These are phyloP conservation scores for Pterostichus madidus DNA, from an alignment of 2,888 invertebrate genomes.

Conservation along the genomic window DNA sequence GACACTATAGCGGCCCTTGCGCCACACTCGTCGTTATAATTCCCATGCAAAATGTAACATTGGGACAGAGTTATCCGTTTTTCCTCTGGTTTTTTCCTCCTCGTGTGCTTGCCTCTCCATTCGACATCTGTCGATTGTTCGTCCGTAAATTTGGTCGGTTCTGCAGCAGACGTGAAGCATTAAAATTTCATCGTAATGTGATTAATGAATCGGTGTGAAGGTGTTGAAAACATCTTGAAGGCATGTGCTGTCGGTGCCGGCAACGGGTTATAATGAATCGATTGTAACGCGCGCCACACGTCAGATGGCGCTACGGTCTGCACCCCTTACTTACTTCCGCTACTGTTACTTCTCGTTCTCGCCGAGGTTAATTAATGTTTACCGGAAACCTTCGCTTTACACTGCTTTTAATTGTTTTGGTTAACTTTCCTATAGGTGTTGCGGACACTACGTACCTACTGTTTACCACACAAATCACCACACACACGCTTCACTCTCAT, in stretches of 20 bases:
- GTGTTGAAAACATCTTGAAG: conserved; percentile 66
- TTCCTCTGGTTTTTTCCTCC: conserved; percentile 18
- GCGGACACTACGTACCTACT: conserved; percentile 1
- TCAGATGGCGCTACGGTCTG: conserved; percentile 28
- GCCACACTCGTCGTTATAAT: conserved; percentile 21
- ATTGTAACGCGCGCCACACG: conserved; percentile 44
- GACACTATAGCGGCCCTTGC: neutral
- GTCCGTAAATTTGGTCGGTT: conserved; percentile 51
- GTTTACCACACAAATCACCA: conserved; percentile 19
- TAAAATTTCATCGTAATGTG: conserved; percentile 61
- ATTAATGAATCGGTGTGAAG: conserved; percentile 61
- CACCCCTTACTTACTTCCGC: conserved; percentile 30
- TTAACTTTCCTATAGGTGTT: conserved; percentile 21
- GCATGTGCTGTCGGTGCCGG: conserved; percentile 45
- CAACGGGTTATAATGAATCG: conserved; percentile 66
- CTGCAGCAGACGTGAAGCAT: conserved; percentile 59
- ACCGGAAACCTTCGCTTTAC: conserved; percentile 49
- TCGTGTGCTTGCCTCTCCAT: neutral
- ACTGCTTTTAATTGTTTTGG: conserved; percentile 45
- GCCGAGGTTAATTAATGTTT: conserved; percentile 52
- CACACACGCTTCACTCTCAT: too few species aligned
- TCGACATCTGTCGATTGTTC: conserved; percentile 52
- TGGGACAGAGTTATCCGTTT: conserved; percentile 29
- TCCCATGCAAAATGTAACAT: conserved; percentile 47
- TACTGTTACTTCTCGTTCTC: conserved; percentile 1